phyloP scores from a whole-genome alignment of 2,113 vertebrate species.

The Ageneiosus marmoratus region DNA sequence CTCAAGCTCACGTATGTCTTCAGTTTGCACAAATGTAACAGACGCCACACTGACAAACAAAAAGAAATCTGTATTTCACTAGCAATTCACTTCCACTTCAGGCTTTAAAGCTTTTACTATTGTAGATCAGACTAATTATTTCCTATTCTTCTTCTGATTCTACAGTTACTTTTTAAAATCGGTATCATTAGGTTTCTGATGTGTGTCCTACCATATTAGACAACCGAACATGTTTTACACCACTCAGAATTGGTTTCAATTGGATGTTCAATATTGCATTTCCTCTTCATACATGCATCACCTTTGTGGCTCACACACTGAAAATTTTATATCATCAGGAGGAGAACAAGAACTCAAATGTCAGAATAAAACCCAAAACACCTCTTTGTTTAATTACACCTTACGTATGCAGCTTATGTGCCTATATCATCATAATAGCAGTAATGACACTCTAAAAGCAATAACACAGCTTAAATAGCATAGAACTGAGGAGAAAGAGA shows the following conservation, averaged over 20 bases:
- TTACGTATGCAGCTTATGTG: not conserved
- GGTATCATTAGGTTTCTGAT: not conserved
- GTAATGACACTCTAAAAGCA: not conserved
- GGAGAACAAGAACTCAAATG: not conserved
- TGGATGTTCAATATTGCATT: not conserved
- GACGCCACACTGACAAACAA: not conserved
- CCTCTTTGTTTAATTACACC: not conserved
- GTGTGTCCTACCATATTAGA: not conserved
- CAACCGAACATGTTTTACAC: not conserved
- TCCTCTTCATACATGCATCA: not conserved
- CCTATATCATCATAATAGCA: not conserved
- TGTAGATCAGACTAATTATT: not conserved
- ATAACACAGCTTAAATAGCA: not conserved
- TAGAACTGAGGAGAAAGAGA: not conserved
- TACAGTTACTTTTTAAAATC: too few relatives aligned
- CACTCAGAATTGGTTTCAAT: not conserved
- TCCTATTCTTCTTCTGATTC: not conserved
- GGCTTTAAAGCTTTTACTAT: not conserved
- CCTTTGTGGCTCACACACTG: not conserved
- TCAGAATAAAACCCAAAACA: not conserved
- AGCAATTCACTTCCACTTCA: not conserved
- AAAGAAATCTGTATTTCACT: not conserved
- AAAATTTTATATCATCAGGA: not conserved
- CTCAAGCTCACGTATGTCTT: not conserved
- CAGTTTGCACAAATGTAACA: not conserved